phyloP scores from a whole-genome alignment of 2,113 vertebrate species.

The Toxostoma redivivum region DNA sequence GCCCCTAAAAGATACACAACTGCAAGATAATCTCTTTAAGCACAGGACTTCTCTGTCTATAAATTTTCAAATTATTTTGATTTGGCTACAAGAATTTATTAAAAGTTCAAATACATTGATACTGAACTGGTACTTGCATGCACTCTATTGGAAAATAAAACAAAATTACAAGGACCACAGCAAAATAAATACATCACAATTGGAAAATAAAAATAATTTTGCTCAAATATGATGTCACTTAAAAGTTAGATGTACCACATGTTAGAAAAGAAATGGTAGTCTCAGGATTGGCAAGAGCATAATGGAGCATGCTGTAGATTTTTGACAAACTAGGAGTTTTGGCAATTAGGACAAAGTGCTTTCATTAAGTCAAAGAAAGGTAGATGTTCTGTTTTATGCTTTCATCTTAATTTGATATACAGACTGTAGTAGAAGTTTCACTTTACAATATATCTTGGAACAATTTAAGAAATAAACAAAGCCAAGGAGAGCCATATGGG shows the following conservation, averaged over 20 bases:
- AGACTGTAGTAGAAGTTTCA: not conserved
- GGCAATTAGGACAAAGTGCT: not conserved
- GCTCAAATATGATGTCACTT: not conserved
- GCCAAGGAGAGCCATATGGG: not conserved
- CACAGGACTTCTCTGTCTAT: not conserved
- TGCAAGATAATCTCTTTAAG: not conserved
- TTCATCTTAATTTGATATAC: constrained; percentile 1
- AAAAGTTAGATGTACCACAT: not conserved
- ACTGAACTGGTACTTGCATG: not conserved
- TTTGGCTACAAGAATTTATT: not conserved
- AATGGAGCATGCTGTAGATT: not conserved
- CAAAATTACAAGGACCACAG: not conserved
- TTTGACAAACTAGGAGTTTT: not conserved
- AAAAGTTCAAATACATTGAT: constrained; percentile 5
- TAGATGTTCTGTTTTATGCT: not conserved
- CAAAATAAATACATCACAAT: not conserved
- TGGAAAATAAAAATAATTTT: not conserved
- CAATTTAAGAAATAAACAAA: constrained; percentile 24
- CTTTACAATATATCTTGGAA: not conserved
- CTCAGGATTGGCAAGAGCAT: not conserved
- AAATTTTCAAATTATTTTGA: not conserved
- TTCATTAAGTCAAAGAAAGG: not conserved
- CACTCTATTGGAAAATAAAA: not conserved
- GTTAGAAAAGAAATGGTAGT: constrained; percentile 9
- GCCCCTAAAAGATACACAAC: not conserved